Evolutionary conservation across 2,888 invertebrate genomes (phyloP), one percentile per base, ranked within the genome.

Genomic region (Omphaloscelis lunosa): DNA sequence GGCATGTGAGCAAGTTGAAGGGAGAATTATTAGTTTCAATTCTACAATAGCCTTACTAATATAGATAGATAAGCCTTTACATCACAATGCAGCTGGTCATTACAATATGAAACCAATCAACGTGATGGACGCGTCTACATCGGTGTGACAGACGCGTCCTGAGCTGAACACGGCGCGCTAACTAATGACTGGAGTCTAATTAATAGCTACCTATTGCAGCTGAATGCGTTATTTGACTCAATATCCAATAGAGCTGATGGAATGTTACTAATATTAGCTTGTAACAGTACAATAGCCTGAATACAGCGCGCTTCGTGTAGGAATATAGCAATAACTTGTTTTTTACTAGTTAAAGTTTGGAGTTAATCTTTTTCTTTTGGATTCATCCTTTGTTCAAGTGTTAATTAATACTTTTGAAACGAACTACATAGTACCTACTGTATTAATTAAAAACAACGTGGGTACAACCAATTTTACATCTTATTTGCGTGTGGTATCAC

Each of bases 51-150:
- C 59, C 69, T 17, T 39, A 53, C 20, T 72, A 72, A 45, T 81
- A 78, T 86, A 84, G 84, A 86, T 88, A 91, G 90, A 92, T 91
- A 92, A 91, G 87, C 89, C 82, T 74, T 80, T 79, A 85, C 87
- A 88, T 84, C 85, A 92, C 93, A 93, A 91, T 90, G 89, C 90
- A 89, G 86, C 88, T 85, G 91, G 91, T 92, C 91, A 91, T 92
- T 94, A 92, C 94, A 94, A 94, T 94, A 93, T 93, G 92, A 92
- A 94, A 91, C 93, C 95, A 95, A 96, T 95, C 94, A 94, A 90
- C 88, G 81, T 92, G 94, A 95, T 94, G 93, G 92, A 94, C 90
- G 91, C 87, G 80, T 81, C 90, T 80, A 85, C 89, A 82, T 76
- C 88, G 85, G 79, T 80, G 86, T 84, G 87, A 85, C 89, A 89